Percentiles rank a stretch among this genome's conserved stretches.
These are phyloP conservation scores for Montipora foliosa DNA, from an alignment of 64 coral and sea anemone species.

Conservation along the genomic window DNA sequence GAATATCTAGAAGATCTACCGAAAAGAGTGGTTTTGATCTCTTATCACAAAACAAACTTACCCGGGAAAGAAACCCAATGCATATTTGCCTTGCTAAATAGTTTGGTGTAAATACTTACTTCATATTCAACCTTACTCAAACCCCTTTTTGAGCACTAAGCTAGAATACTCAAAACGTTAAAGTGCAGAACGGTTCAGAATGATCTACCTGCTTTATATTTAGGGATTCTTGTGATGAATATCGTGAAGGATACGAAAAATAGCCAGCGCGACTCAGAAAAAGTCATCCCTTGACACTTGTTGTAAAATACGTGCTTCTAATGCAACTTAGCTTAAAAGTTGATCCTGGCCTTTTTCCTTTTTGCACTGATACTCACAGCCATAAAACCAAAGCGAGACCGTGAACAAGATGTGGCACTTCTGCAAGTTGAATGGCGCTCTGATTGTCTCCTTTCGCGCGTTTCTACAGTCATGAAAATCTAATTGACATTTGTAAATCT, in stretches of 20 bases:
- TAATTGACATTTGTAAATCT: conserved; percentile 22
- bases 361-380: not conserved
- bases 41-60: not conserved
- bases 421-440: not conserved
- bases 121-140: not conserved
- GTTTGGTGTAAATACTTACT: conserved; percentile 42
- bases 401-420: not conserved
- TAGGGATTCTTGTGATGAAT: not conserved
- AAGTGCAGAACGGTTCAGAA: not conserved
- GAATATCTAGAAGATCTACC: not conserved
- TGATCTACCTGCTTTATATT: not conserved
- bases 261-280: not conserved
- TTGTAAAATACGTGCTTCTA: not conserved
- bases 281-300: not conserved
- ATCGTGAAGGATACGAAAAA: not conserved
- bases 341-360: not conserved
- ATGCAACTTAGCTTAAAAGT: not conserved
- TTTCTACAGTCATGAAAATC: conserved; percentile 1
- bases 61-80: not conserved
- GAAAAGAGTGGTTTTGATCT: not conserved
- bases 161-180: not conserved
- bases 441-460: not conserved
- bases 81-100: not conserved
- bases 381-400: not conserved
- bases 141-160: not conserved